Percentiles rank a stretch among this genome's conserved stretches.
Conservation (phyloP, 2,113 vertebrate species). For the Varanus komodoensis region DNA sequence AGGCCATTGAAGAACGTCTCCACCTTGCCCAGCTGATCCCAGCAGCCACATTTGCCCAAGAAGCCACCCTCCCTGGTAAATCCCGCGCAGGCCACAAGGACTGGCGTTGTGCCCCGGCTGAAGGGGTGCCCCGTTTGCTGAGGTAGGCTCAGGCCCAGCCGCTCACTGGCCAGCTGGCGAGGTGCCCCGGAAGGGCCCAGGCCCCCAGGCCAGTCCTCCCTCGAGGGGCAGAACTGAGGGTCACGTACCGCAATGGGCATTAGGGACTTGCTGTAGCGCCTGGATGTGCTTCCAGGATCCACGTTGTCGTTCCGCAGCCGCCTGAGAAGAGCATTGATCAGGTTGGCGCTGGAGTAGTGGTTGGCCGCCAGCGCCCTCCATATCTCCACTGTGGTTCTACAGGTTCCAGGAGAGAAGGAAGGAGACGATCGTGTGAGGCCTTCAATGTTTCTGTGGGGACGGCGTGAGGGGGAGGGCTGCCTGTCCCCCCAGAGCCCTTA, state of each 20-base stretch:
- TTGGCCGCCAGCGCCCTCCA: not conserved
- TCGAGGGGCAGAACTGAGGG: too few relatives aligned
- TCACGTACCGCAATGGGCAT: conserved; percentile 15
- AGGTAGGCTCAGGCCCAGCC: too few relatives aligned
- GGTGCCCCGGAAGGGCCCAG: too few relatives aligned
- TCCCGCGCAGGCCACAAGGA: not conserved
- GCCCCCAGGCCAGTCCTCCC: too few relatives aligned
- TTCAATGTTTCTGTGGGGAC: not conserved
- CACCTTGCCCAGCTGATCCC: not conserved
- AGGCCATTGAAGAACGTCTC: not conserved
- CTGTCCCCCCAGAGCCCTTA: not conserved
- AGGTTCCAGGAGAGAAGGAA: not conserved
- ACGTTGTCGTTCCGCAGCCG: conserved; percentile 1
- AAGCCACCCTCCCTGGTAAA: not conserved
- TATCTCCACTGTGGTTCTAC: not conserved
- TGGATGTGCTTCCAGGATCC: not conserved
- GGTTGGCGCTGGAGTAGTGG: not conserved
- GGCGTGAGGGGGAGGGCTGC: not conserved
- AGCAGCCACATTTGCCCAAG: not conserved
- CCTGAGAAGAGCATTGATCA: not conserved
- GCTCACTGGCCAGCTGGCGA: too few relatives aligned
- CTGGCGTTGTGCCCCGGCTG: too few relatives aligned
- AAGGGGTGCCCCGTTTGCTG: too few relatives aligned
- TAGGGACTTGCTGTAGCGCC: not conserved
- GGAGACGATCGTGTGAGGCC: not conserved